Evolutionary conservation across 2,888 invertebrate genomes (phyloP).

Genomic region (Ichneumon xanthorius): DNA sequence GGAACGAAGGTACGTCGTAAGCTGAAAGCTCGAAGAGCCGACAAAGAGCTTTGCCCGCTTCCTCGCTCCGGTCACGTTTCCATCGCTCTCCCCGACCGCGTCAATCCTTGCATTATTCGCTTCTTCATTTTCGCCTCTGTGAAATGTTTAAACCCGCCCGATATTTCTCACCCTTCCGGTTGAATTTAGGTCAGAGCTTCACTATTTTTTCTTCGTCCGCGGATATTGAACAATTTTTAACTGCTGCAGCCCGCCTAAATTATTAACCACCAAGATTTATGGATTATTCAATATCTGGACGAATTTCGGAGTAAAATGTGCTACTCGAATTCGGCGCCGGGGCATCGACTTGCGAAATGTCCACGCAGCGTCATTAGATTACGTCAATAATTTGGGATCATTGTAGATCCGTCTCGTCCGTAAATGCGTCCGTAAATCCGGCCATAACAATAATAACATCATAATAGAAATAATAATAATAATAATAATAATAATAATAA

Average conservation of each 20-base stretch:
- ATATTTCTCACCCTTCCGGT: background rate
- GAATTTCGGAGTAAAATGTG: background rate
- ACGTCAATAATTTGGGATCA: background rate
- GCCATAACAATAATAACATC: background rate
- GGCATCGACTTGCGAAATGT: background rate
- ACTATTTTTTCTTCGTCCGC: background rate
- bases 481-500: background rate
- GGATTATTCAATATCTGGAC: background rate
- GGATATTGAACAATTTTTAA: background rate
- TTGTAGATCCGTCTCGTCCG: background rate
- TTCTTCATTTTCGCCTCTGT: conserved; percentile 10
- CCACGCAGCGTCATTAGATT: background rate
- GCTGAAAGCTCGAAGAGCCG: background rate
- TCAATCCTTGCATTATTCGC: conserved; percentile 19
- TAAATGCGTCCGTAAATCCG: no score
- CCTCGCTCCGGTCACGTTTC: conserved; percentile 36
- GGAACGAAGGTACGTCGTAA: background rate
- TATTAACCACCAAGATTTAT: background rate
- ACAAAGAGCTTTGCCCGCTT: background rate
- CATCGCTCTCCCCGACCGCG: conserved; percentile 10
- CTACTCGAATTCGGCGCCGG: background rate
- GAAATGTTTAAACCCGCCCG: background rate
- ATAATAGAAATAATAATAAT: no score
- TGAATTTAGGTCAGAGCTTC: background rate
- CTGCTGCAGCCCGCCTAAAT: background rate